Base-by-base conservation (phyloP, 37 sponge, comb jelly and placozoan species). In the Geodia barretti region DNA sequence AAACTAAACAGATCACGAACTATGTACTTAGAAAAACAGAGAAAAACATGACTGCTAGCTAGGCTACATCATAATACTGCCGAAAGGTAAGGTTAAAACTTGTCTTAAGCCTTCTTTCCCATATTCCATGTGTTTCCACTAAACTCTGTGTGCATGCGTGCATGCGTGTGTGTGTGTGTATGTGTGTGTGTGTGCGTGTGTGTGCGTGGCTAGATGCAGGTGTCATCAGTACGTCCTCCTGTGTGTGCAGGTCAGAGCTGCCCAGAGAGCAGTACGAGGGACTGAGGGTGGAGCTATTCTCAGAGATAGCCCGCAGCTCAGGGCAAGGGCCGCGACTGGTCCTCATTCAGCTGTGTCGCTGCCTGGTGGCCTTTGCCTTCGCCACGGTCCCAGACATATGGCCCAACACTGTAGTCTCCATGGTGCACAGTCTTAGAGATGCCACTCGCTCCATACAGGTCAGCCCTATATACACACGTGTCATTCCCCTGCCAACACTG, bases 401-500 rank as follows among this genome's bases (percentile, higher is more conserved):
- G 92, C 92, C 92, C 19, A 87, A 92, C 35, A 60, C 84, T 40
- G 69, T 92, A 2, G 84, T 79, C 60, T 84, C 81, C 64, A 78
- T 79, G 14, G 71, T 92, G 0, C 84, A 87, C 23, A 87, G 68
- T 34, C 64, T 90, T 41, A 60, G 81, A 41, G 65, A 34, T 14
- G 69, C 84, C 8, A 39, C 75, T 64, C 79, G 67, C 43, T 59
- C 35, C 4, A 34, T 79, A 1, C n/a, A 60, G 9, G 76, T 72
- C 36, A 77, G 73, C 4, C 29, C 41, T 42, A 23, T 26, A 20
- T 35, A 76, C 39, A 14, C n/a, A 26, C n/a, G 14, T 34, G 63
- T 28, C 21, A 65, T 5, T 21, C 20, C 8, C 7, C 21, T 7
- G 54, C 7, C 11, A 17, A 14, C 14, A 14, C 14, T 7, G 11